Conservation (phyloP, 2,888 invertebrate genomes). For the Apodemia hepburni region DNA sequence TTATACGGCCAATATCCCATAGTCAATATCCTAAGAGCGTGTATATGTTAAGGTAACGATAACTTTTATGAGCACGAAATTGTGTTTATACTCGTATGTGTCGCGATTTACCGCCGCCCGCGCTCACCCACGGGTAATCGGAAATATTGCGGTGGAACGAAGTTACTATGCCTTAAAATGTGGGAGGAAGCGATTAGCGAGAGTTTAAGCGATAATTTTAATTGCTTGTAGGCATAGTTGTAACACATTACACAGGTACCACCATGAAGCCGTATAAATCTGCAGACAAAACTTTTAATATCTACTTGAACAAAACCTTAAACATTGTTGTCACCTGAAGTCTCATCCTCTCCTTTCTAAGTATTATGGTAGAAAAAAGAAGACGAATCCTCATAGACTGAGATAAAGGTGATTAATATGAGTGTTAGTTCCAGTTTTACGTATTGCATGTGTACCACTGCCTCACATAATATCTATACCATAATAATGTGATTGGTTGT, state of each 20-base stretch:
- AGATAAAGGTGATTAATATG: too few species aligned
- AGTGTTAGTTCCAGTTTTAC: too few species aligned
- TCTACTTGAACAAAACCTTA: too few species aligned
- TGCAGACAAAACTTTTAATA: too few species aligned
- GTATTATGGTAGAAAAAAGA: too few species aligned
- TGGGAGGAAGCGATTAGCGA: not conserved
- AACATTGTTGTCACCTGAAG: too few species aligned
- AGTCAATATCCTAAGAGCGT: conserved; percentile 29
- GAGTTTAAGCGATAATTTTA: conserved; percentile 14
- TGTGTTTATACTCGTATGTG: conserved; percentile 69
- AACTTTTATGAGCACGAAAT: conserved; percentile 78
- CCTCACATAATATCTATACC: too few species aligned
- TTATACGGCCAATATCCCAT: conserved; percentile 15
- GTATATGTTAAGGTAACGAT: conserved; percentile 64
- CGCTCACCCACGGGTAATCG: conserved; percentile 51
- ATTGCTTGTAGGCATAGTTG: not conserved
- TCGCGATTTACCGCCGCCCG: conserved; percentile 61
- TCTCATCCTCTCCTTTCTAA: too few species aligned
- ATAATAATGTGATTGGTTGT: too few species aligned
- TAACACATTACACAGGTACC: not conserved
- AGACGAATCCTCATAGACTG: too few species aligned
- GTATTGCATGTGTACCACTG: too few species aligned
- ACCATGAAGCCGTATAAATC: not conserved
- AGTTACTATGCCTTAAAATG: conserved; percentile 44
- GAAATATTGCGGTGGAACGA: conserved; percentile 68